These are phyloP conservation scores for Pollimyrus isidori DNA, from an alignment of 2,113 vertebrate species.

Conservation along the genomic window DNA sequence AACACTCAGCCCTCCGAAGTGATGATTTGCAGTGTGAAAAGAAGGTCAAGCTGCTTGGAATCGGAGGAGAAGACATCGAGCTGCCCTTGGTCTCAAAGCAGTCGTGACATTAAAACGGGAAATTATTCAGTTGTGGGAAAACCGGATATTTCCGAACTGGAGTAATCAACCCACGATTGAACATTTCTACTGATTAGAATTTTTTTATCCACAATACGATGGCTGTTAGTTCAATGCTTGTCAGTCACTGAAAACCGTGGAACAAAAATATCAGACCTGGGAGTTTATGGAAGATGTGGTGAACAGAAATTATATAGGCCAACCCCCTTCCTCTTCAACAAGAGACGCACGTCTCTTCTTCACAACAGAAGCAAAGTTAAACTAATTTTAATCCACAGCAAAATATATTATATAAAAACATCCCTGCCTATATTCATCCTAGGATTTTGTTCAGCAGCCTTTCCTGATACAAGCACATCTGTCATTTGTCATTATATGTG, in stretches of 20 bases:
- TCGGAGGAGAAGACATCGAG: not conserved
- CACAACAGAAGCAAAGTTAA: not conserved
- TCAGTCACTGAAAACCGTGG: not conserved
- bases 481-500: not conserved
- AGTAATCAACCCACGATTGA: not conserved
- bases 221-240: not conserved
- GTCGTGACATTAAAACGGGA: not conserved
- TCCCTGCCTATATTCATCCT: not conserved
- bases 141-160: not conserved
- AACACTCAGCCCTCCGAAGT: not conserved
- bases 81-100: not conserved
- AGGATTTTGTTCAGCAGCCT: not conserved
- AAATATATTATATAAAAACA: not conserved
- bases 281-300: not conserved
- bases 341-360: not conserved
- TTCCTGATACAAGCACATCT: not conserved
- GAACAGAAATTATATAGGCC: not conserved
- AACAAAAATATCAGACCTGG: not conserved
- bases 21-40: slow-evolving; percentile 12
- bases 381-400: not conserved
- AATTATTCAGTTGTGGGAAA: not conserved
- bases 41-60: not conserved
- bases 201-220: not conserved
- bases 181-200: not conserved
- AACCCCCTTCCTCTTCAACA: not conserved